Percentiles rank a stretch among this genome's conserved stretches.
Evolutionary conservation across 2,888 invertebrate genomes (phyloP).

Genomic region (Eristalinus sepulchralis): DNA sequence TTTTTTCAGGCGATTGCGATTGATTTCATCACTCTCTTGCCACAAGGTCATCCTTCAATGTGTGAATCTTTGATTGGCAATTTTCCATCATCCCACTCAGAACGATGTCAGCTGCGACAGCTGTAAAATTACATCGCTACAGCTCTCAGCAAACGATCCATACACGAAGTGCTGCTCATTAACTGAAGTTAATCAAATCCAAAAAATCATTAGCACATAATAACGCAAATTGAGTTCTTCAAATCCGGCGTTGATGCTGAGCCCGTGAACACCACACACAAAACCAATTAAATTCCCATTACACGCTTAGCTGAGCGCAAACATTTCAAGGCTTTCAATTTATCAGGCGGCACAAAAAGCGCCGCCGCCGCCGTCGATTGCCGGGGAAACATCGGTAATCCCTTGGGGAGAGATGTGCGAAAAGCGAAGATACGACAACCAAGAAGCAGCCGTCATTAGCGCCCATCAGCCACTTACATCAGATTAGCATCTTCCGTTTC

Average conservation of each 20-base stretch:
- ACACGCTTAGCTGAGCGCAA: slow-evolving; percentile 29
- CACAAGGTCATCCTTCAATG: no score
- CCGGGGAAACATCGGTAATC: background rate
- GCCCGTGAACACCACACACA: background rate
- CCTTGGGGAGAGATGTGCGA: background rate
- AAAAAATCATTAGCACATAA: slow-evolving; percentile 21
- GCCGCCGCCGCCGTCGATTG: background rate
- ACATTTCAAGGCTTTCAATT: slow-evolving; percentile 42
- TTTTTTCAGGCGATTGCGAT: no score
- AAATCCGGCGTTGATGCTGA: background rate
- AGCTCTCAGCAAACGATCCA: background rate
- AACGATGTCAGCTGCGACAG: no score
- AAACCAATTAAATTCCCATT: slow-evolving; percentile 44
- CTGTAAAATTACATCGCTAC: no score
- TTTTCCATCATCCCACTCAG: no score
- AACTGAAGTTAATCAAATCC: slow-evolving; percentile 15
- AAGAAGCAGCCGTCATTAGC: slow-evolving; percentile 4
- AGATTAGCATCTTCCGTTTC: slow-evolving; percentile 23
- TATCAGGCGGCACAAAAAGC: background rate
- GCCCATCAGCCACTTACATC: slow-evolving; percentile 28
- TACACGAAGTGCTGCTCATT: background rate
- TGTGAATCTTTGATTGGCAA: no score
- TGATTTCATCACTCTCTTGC: no score
- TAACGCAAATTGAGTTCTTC: slow-evolving; percentile 18
- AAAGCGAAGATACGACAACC: background rate